Base-by-base conservation (phyloP, 2,797 vertebrate species). In the Diglossa cyanea region DNA sequence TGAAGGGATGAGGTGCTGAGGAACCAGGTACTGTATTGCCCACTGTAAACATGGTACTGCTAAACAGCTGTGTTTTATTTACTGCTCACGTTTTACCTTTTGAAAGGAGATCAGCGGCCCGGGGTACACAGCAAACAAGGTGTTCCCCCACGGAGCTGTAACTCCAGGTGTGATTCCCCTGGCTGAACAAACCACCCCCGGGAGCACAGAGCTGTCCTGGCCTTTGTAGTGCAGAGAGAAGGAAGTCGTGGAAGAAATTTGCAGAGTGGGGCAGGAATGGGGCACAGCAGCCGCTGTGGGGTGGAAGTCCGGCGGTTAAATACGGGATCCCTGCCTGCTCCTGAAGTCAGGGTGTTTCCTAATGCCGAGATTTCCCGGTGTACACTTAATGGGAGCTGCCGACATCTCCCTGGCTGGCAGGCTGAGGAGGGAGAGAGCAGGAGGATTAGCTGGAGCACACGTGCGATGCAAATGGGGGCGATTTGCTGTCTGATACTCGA, bases 141-240 rank as follows among this genome's bases (percentile, higher is more conserved):
- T 4, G 2, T 26, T 76, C 31, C 33, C 39, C 18, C 51, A 6
- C 5, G 18, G 51, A 53, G 11, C 48, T 74, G 60, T 60, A 33
- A 17, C n/a, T 74, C 25, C 1, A 4, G 2, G 0, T 23, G 71
- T 3, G 10, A 4, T 55, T 48, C 11, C 51, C 51, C 2, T 24
- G 25, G 14, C 71, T 33, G 63, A 72, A 45, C 73, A 42, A 31
- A 31, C 9, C 66, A 21, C 11, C 9, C 26, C 47, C 37, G 2
- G 0, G 4, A 33, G 18, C 12, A 2, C 8, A 6, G 39, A 48
- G 7, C 40, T 60, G 19, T 42, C 45, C 53, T 58, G 47, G 16
- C 62, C 42, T 58, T 25, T 4, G 6, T 25, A 28, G 16, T 33
- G 65, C 28, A 30, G 57, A 20, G n/a, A 31, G 61, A n/a, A 74